Evolutionary conservation across 2,113 vertebrate species (phyloP).

Genomic region (Prietella phreatophila): DNA sequence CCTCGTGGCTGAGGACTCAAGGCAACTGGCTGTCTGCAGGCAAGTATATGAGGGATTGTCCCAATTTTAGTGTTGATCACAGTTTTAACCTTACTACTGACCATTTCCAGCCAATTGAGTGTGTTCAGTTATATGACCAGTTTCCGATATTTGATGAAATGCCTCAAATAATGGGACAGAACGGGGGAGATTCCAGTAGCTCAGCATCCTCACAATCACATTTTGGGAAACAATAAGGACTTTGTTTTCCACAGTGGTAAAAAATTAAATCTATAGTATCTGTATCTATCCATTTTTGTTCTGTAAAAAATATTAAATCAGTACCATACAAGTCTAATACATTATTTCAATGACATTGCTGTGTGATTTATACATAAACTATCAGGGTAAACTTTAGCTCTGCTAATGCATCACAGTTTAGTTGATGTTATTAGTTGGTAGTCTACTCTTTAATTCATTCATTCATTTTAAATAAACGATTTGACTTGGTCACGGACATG

Average conservation of each 20-base stretch:
- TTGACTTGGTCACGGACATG: background rate
- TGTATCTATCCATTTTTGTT: background rate
- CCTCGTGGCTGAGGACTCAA: constrained; percentile 63
- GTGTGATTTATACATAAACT: background rate
- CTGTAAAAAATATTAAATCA: background rate
- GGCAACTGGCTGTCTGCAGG: constrained; percentile 61
- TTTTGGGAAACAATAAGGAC: background rate
- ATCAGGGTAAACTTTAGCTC: background rate
- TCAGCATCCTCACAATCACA: background rate
- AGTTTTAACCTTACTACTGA: constrained; percentile 62
- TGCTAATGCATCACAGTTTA: background rate
- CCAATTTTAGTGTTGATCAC: constrained; percentile 69
- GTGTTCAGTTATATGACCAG: constrained; percentile 64
- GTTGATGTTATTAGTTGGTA: background rate
- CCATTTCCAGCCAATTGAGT: constrained; percentile 56
- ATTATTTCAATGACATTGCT: background rate
- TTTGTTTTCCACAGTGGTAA: background rate
- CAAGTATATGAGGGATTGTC: constrained; percentile 67
- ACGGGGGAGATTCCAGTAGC: background rate
- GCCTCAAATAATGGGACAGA: background rate
- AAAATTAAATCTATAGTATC: background rate
- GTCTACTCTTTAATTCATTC: background rate
- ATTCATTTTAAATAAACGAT: background rate
- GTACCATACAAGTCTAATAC: background rate
- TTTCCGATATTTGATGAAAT: constrained; percentile 28